These are phyloP conservation scores for Hirudo medicinalis DNA, from an alignment of 1,140 invertebrate genomes.

Conservation along the genomic window DNA sequence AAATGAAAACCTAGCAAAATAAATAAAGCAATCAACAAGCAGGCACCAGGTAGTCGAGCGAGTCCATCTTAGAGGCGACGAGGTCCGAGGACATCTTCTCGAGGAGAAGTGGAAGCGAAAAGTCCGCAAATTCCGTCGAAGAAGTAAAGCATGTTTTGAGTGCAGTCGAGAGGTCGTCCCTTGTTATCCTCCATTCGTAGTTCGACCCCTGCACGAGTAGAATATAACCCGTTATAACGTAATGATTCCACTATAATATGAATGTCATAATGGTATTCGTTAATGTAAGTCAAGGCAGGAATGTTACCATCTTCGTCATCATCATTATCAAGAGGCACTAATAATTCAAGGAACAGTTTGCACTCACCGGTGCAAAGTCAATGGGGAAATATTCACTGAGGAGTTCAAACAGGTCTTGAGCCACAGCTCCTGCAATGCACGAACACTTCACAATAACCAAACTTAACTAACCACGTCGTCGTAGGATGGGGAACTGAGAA, in stretches of 20 bases:
- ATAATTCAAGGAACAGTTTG: too few relatives aligned
- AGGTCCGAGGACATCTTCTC: background rate
- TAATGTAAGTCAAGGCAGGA: too few relatives aligned
- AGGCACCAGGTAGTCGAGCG: background rate
- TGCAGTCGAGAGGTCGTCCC: background rate
- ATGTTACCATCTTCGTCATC: too few relatives aligned
- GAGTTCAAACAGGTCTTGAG: background rate
- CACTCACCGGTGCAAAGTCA: background rate
- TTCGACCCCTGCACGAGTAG: background rate
- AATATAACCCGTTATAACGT: too few relatives aligned
- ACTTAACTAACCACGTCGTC: too few relatives aligned
- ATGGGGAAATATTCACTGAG: background rate
- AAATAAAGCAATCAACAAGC: too few relatives aligned
- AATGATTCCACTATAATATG: too few relatives aligned
- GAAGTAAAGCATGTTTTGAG: background rate
- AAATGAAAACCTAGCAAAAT: too few relatives aligned
- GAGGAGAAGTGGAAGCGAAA: background rate
- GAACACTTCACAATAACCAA: too few relatives aligned
- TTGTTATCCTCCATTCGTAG: background rate
- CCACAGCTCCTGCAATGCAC: background rate
- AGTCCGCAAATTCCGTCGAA: background rate
- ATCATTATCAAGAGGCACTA: too few relatives aligned
- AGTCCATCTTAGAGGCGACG: background rate
- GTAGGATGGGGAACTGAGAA: too few relatives aligned
- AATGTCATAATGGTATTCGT: too few relatives aligned